These are phyloP conservation scores for Danio tinwini DNA, from an alignment of 2,797 vertebrate species.

Conservation along the genomic window DNA sequence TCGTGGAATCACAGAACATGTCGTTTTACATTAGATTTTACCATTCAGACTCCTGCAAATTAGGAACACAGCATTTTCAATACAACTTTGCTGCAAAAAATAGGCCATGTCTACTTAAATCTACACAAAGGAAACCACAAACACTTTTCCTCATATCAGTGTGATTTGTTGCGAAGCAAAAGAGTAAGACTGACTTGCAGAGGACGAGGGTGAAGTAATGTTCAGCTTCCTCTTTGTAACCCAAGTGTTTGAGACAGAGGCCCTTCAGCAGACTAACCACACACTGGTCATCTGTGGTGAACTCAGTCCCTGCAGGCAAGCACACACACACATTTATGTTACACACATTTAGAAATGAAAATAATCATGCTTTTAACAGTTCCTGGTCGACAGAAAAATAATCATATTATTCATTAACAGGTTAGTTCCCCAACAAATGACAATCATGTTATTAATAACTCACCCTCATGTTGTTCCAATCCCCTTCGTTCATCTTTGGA, in stretches of 20 bases:
- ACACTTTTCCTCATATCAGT: background rate
- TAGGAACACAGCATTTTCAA: background rate
- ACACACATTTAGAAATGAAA: too few relatives aligned
- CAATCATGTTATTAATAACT: too few relatives aligned
- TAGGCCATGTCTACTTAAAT: background rate
- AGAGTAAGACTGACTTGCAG: constrained; percentile 79
- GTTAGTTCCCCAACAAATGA: too few relatives aligned
- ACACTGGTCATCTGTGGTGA: constrained; percentile 89
- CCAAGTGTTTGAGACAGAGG: constrained; percentile 94
- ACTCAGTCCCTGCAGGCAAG: constrained; percentile 82
- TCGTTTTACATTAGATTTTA: background rate
- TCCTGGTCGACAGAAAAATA: too few relatives aligned
- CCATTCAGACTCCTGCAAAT: background rate
- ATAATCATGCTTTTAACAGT: too few relatives aligned
- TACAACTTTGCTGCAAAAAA: background rate
- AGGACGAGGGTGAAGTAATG: constrained; percentile 91
- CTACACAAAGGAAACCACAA: background rate
- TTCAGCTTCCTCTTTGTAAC: constrained; percentile 88
- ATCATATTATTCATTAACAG: too few relatives aligned
- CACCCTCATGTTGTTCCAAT: too few relatives aligned
- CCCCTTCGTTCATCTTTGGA: too few relatives aligned
- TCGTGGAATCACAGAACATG: background rate
- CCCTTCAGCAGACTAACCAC: constrained; percentile 92
- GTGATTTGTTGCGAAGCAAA: background rate
- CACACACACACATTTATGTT: constrained; percentile 38